phyloP scores from a whole-genome alignment of 2,113 vertebrate species.

The Syrmaticus mikado region DNA sequence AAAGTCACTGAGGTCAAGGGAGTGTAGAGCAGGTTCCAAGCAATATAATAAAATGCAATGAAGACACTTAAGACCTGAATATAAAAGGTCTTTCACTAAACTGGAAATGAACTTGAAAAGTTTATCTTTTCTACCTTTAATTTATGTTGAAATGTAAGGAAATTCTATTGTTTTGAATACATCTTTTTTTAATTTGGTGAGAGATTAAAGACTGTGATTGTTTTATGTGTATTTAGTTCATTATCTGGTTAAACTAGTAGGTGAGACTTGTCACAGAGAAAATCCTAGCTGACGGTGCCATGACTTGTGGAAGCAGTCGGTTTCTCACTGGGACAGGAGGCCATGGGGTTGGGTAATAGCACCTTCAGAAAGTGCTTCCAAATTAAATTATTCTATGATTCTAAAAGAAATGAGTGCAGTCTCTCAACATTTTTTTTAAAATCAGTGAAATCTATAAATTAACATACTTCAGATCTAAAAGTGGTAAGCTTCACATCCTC shows the following conservation, averaged over 20 bases:
- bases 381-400: neutral
- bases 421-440: neutral
- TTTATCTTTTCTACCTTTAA: neutral
- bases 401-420: neutral
- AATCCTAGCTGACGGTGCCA: neutral
- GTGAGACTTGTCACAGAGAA: neutral
- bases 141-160: neutral
- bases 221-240: neutral
- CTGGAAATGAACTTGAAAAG: neutral
- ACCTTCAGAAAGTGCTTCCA: rapidly evolving
- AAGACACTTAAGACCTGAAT: neutral
- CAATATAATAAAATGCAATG: neutral
- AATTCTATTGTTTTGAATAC: neutral
- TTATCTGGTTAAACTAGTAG: neutral
- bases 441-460: neutral
- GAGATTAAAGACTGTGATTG: neutral
- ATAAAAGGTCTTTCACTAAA: neutral
- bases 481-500: neutral
- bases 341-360: neutral
- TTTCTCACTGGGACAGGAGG: neutral
- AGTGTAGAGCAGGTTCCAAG: neutral
- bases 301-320: neutral
- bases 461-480: neutral
- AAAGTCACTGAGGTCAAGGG: neutral
- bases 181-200: neutral